phyloP scores from a whole-genome alignment of 2,888 invertebrate species.

The Brachyopa scutellaris region DNA sequence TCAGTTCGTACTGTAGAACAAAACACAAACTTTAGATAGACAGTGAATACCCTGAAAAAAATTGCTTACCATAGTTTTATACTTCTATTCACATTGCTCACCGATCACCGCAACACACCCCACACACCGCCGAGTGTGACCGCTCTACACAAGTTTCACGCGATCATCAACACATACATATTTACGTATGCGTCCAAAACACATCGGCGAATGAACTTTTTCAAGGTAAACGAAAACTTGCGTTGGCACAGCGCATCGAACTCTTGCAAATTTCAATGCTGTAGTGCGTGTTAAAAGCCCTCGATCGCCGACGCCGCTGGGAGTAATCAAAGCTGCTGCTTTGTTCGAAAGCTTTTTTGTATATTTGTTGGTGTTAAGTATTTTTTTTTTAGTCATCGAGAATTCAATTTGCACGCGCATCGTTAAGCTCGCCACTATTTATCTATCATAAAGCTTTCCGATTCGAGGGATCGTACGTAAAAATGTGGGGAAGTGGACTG shows the following conservation, averaged over 20 bases:
- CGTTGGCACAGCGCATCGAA: slow-evolving; percentile 70
- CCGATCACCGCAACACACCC: slow-evolving; percentile 14
- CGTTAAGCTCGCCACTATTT: slow-evolving; percentile 34
- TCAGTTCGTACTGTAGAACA: no score
- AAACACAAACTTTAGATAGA: not conserved
- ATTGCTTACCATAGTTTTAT: slow-evolving; percentile 16
- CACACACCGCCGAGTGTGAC: not conserved
- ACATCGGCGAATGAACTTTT: slow-evolving; percentile 68
- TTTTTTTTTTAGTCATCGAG: not conserved
- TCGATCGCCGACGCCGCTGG: slow-evolving; percentile 33
- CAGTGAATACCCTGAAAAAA: not conserved
- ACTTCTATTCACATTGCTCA: slow-evolving; percentile 21
- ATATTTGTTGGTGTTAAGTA: not conserved
- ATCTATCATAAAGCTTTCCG: slow-evolving; percentile 42
- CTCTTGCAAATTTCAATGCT: slow-evolving; percentile 71
- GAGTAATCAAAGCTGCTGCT: slow-evolving; percentile 10
- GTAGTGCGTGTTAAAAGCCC: slow-evolving; percentile 65
- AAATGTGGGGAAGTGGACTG: slow-evolving; percentile 53
- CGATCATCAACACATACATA: slow-evolving; percentile 48
- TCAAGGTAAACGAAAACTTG: slow-evolving; percentile 68
- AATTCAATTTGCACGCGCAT: slow-evolving; percentile 33
- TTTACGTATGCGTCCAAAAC: slow-evolving; percentile 37
- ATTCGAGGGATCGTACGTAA: slow-evolving; percentile 32
- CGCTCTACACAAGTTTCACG: slow-evolving; percentile 9
- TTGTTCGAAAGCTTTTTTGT: slow-evolving; percentile 43